A percentile compares a stretch with the other conserved stretches of the same genome.
Evolutionary conservation across 1,140 invertebrate genomes (phyloP).

Genomic region (Olivierus martensii): DNA sequence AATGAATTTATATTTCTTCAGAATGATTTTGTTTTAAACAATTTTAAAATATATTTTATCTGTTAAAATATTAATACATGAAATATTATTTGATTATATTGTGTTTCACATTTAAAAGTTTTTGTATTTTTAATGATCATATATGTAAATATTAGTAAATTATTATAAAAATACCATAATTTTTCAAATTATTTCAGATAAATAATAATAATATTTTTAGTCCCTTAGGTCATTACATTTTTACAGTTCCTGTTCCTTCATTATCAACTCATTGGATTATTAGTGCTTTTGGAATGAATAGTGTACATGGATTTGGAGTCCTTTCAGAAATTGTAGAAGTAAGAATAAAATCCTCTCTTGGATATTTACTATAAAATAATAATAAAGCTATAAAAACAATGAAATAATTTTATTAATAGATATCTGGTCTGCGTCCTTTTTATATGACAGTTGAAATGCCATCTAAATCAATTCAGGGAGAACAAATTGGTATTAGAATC

Average conservation of each 20-base stretch:
- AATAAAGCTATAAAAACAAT: too few relatives aligned
- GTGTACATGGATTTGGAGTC: constrained; percentile 71
- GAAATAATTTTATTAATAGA: constrained; percentile 39
- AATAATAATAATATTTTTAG: constrained; percentile 27
- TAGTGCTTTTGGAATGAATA: constrained; percentile 78
- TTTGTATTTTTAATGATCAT: too few relatives aligned
- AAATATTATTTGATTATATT: too few relatives aligned
- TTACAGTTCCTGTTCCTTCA: constrained; percentile 71
- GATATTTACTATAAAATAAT: too few relatives aligned
- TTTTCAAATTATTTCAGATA: too few relatives aligned
- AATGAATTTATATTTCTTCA: too few relatives aligned
- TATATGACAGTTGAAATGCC: constrained; percentile 94
- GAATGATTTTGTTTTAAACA: too few relatives aligned
- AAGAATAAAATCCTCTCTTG: constrained; percentile 23
- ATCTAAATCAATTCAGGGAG: constrained; percentile 60
- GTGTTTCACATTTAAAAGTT: too few relatives aligned
- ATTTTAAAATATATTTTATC: too few relatives aligned
- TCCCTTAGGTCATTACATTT: constrained; percentile 61
- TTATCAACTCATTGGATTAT: constrained; percentile 81
- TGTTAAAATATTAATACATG: too few relatives aligned
- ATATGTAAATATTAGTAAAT: too few relatives aligned
- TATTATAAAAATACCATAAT: too few relatives aligned
- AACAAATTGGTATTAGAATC: constrained; percentile 83
- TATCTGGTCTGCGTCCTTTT: constrained; percentile 74
- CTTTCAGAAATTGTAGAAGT: constrained; percentile 56